These are phyloP conservation scores for Stenotaenia linearis DNA, from an alignment of 2,888 invertebrate species.

Conservation along the genomic window DNA sequence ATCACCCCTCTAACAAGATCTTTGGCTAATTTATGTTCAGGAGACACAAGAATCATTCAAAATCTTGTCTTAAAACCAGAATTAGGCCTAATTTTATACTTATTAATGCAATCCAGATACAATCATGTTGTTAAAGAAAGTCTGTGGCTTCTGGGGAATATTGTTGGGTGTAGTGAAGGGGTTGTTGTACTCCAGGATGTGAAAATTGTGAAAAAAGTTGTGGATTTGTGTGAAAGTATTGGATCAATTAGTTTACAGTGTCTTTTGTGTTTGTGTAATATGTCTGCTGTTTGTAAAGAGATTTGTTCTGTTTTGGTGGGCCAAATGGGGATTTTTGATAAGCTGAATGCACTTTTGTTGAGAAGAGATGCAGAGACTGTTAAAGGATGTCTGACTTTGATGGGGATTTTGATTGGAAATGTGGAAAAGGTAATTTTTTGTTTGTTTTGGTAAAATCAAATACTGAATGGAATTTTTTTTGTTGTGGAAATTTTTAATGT, in stretches of 20 bases:
- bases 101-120: not conserved
- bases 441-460: too few relatives aligned
- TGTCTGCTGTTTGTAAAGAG: not conserved
- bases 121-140: slow-evolving; percentile 29
- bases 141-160: slow-evolving; percentile 33
- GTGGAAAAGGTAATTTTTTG: too few relatives aligned
- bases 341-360: not conserved
- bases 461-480: too few relatives aligned
- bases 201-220: not conserved
- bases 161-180: not conserved
- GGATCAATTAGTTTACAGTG: not conserved
- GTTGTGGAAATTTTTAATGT: too few relatives aligned
- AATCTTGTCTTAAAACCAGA: not conserved
- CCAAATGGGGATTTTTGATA: not conserved
- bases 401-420: not conserved
- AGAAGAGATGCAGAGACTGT: not conserved
- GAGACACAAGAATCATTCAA: not conserved
- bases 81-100: not conserved
- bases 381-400: not conserved
- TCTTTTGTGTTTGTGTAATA: not conserved
- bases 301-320: not conserved
- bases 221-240: not conserved
- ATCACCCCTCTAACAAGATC: slow-evolving; percentile 30
- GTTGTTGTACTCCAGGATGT: not conserved
- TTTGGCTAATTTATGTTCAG: slow-evolving; percentile 26